Evolutionary conservation across 2,888 invertebrate species (phyloP).

Genomic region (Apantesis nais): DNA sequence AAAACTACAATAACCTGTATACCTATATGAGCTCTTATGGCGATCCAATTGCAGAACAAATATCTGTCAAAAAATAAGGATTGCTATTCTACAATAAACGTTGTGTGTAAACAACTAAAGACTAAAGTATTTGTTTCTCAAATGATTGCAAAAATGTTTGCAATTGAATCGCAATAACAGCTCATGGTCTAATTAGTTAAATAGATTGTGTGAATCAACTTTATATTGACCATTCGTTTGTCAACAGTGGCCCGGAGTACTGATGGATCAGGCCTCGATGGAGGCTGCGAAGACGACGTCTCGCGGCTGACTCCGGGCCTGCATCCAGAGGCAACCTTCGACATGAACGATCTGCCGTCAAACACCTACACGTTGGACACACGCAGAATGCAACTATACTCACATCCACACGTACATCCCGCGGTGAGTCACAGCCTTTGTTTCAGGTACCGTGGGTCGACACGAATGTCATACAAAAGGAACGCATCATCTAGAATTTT

Average conservation of each 20-base stretch:
- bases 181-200: not conserved
- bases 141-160: no score
- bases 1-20: not conserved
- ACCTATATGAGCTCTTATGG: no score
- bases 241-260: slow-evolving; percentile 71
- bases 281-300: slow-evolving; percentile 65
- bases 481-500: slow-evolving; percentile 40
- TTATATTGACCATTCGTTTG: slow-evolving; percentile 25
- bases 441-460: slow-evolving; percentile 42
- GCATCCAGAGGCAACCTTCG: slow-evolving; percentile 63
- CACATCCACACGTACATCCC: slow-evolving; percentile 72
- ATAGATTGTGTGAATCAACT: not conserved
- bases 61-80: no score
- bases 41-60: no score
- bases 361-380: slow-evolving; percentile 70
- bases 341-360: slow-evolving; percentile 77
- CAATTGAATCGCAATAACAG: no score
- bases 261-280: slow-evolving; percentile 71
- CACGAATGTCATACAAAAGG: slow-evolving; percentile 36
- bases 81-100: no score
- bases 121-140: no score
- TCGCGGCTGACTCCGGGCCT: slow-evolving; percentile 66
- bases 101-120: no score
- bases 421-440: slow-evolving; percentile 68
- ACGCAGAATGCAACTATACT: slow-evolving; percentile 77